Conservation (phyloP, 53 echinoderm and acorn worm genomes). For the Crossaster papposus region DNA sequence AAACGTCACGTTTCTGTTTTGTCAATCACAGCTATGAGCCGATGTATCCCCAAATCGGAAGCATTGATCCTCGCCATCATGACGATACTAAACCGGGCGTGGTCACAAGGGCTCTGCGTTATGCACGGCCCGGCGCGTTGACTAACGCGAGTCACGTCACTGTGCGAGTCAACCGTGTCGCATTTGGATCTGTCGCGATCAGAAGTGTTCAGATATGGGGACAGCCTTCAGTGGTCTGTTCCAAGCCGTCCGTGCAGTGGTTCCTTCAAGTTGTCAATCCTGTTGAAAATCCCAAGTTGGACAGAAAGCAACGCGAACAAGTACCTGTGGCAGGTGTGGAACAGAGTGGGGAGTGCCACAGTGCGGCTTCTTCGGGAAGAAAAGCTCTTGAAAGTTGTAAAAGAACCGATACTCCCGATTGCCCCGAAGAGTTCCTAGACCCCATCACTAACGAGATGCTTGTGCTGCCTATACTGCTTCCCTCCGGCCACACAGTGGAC, state of each 20-base stretch:
- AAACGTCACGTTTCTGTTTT: slow-evolving; percentile 63
- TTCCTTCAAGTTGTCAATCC: slow-evolving; percentile 8
- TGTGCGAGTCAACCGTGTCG: slow-evolving; percentile 71
- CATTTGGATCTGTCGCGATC: slow-evolving; percentile 75
- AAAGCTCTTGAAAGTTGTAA: background rate
- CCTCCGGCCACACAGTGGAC: slow-evolving; percentile 92
- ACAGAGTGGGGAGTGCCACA: background rate
- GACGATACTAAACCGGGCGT: slow-evolving; percentile 29
- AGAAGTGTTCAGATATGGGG: slow-evolving; percentile 83
- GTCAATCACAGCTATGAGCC: slow-evolving; percentile 71
- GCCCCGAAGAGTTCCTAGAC: slow-evolving; percentile 90
- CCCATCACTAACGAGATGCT: slow-evolving; percentile 87
- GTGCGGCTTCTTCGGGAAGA: background rate
- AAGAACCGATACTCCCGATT: slow-evolving; percentile 6
- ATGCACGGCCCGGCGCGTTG: slow-evolving; percentile 58
- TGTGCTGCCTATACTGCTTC: slow-evolving; percentile 82
- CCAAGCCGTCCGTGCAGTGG: slow-evolving; percentile 39
- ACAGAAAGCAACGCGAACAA: background rate
- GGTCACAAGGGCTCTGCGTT: slow-evolving; percentile 56
- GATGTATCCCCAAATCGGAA: slow-evolving; percentile 26
- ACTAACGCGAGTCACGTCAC: slow-evolving; percentile 73
- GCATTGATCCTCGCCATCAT: background rate
- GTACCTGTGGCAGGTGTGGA: background rate
- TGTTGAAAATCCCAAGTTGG: background rate
- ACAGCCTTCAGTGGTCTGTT: slow-evolving; percentile 70